Percentiles rank a stretch among this genome's conserved stretches.
Conservation (phyloP, 2,888 invertebrate genomes). For the Liodrosophila aerea region DNA sequence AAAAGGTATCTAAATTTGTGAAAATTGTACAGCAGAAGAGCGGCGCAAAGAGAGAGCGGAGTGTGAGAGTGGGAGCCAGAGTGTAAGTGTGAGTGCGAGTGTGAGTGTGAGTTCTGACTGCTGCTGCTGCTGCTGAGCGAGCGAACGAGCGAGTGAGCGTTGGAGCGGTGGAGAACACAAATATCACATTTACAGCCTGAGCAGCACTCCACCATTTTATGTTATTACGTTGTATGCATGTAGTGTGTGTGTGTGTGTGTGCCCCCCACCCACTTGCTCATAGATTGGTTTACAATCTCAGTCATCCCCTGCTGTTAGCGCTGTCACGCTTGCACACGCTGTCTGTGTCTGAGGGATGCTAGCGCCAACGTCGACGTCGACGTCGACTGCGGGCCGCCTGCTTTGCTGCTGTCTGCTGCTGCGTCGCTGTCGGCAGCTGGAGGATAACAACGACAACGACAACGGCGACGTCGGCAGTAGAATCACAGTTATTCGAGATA, state of each 20-base stretch:
- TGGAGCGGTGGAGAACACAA: conserved; percentile 65
- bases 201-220: conserved; percentile 75
- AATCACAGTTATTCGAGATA: conserved; percentile 80
- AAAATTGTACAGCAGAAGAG: conserved; percentile 57
- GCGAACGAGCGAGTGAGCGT: conserved; percentile 13
- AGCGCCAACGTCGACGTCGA: conserved; percentile 18
- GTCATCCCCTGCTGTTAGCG: conserved; percentile 57
- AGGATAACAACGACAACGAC: conserved; percentile 13
- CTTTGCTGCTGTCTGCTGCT: conserved; percentile 47
- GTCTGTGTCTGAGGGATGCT: conserved; percentile 27
- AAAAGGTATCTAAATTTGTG: conserved; percentile 78
- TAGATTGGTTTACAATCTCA: conserved; percentile 77
- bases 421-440: conserved; percentile 22
- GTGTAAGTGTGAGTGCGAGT: too few relatives aligned
- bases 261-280: conserved; percentile 31
- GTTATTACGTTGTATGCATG: conserved; percentile 44
- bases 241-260: conserved; percentile 12
- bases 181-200: conserved; percentile 75
- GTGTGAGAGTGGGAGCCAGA: background rate
- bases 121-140: conserved; percentile 39
- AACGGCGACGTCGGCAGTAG: conserved; percentile 57
- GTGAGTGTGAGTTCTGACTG: conserved; percentile 64
- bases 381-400: conserved; percentile 28
- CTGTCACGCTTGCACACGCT: conserved; percentile 22
- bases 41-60: background rate